phyloP scores from a whole-genome alignment of 2,113 vertebrate genomes.

The Anthoscopus minutus region DNA sequence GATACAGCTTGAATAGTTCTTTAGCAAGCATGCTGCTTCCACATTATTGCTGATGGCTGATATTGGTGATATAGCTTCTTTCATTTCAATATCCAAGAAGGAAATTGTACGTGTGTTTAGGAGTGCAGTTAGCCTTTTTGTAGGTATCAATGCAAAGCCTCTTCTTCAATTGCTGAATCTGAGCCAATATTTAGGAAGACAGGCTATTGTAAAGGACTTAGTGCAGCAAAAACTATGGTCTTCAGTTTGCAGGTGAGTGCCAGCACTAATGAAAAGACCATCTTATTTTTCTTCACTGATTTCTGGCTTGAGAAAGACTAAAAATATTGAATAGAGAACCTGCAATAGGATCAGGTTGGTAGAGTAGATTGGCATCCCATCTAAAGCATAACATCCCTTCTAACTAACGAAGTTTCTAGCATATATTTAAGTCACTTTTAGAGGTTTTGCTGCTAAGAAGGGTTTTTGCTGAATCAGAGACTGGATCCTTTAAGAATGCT shows the following conservation, averaged over 20 bases:
- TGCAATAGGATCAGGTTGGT: neutral
- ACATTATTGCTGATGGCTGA: neutral
- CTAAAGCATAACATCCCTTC: neutral
- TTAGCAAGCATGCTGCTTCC: neutral
- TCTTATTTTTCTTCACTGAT: neutral
- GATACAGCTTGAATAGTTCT: neutral
- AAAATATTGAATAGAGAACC: neutral
- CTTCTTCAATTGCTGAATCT: fast-evolving
- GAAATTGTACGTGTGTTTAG: neutral
- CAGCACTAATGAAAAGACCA: neutral
- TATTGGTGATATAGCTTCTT: neutral
- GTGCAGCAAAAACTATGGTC: neutral
- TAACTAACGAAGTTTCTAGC: neutral
- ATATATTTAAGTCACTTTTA: neutral
- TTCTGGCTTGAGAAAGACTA: neutral
- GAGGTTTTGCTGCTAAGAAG: neutral
- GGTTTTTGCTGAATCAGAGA: neutral
- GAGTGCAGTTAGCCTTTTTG: neutral
- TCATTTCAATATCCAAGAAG: neutral
- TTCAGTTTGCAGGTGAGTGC: neutral
- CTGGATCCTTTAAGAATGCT: neutral
- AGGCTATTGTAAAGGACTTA: neutral
- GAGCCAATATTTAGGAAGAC: neutral
- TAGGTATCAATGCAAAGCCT: neutral
- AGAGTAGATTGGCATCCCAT: neutral